Conservation (phyloP, 2,113 vertebrate species). For the Zootoca vivipara region DNA sequence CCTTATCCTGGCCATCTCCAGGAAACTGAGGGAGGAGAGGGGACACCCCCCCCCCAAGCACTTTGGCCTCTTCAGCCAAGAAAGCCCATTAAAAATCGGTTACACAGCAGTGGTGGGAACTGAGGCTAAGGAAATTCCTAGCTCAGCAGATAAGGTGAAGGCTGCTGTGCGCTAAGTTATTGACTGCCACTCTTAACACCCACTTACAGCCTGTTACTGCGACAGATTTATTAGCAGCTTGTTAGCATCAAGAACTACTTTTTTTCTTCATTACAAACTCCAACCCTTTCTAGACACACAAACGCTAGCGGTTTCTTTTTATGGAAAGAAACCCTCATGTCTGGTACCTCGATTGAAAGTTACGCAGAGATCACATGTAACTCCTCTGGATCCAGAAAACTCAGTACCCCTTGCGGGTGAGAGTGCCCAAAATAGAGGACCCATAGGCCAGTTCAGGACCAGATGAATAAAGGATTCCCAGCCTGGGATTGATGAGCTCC, state of each 20-base stretch:
- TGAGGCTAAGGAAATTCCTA: background rate
- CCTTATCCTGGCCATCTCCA: background rate
- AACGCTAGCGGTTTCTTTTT: background rate
- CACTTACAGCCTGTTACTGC: background rate
- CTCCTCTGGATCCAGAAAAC: background rate
- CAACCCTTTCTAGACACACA: background rate
- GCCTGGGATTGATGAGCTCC: background rate
- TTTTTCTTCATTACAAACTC: background rate
- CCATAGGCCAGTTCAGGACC: background rate
- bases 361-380: too few species aligned
- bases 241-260: background rate
- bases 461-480: too few species aligned
- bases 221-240: background rate
- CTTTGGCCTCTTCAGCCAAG: background rate
- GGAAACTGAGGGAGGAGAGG: background rate
- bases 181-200: background rate
- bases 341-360: background rate
- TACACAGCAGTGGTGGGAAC: fast-evolving
- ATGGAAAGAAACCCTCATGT: too few species aligned
- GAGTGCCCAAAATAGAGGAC: background rate
- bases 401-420: fast-evolving
- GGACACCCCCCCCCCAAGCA: too few species aligned
- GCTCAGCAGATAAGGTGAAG: background rate
- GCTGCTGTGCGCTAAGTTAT: fast-evolving
- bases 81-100: background rate